Evolutionary conservation across 1,140 invertebrate genomes (phyloP).

Genomic region (Pseudomyrmex gracilis): DNA sequence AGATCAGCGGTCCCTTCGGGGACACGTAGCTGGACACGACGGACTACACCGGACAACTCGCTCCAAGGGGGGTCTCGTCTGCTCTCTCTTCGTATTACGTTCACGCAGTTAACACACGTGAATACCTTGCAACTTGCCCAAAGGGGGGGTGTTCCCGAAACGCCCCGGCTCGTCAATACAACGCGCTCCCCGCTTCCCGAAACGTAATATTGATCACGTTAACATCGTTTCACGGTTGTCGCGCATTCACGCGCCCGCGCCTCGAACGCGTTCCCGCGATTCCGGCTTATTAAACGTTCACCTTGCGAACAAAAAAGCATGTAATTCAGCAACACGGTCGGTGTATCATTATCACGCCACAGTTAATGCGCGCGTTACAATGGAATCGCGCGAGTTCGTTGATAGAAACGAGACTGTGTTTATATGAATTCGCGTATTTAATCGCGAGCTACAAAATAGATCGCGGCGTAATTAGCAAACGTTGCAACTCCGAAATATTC

Average conservation of each 20-base stretch:
- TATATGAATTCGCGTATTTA: conserved; percentile 25
- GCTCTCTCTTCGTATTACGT: not conserved
- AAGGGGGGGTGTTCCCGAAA: not conserved
- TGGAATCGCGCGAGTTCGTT: conserved; percentile 20
- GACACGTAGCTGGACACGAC: conserved; percentile 44
- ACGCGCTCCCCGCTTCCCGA: conserved; percentile 19
- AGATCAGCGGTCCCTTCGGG: conserved; percentile 49
- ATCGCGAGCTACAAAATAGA: conserved; percentile 2
- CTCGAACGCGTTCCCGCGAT: conserved; percentile 13
- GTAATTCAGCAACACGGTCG: conserved; percentile 29
- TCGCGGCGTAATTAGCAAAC: conserved; percentile 3
- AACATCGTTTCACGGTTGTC: conserved; percentile 56
- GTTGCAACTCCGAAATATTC: not conserved
- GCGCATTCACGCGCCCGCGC: conserved; percentile 20
- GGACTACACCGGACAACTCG: conserved; percentile 36
- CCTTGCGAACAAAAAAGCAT: conserved; percentile 2
- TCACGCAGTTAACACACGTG: conserved; percentile 44
- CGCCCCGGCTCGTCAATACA: conserved; percentile 50
- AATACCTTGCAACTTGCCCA: conserved; percentile 33
- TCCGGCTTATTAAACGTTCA: conserved; percentile 49
- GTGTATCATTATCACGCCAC: conserved; percentile 17
- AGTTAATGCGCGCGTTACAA: not conserved
- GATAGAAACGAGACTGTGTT: conserved; percentile 12
- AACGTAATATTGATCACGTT: conserved; percentile 61
- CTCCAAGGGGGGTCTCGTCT: conserved; percentile 6